phyloP scores from a whole-genome alignment of 1,140 invertebrate species.

The Zaprionus davidi region DNA sequence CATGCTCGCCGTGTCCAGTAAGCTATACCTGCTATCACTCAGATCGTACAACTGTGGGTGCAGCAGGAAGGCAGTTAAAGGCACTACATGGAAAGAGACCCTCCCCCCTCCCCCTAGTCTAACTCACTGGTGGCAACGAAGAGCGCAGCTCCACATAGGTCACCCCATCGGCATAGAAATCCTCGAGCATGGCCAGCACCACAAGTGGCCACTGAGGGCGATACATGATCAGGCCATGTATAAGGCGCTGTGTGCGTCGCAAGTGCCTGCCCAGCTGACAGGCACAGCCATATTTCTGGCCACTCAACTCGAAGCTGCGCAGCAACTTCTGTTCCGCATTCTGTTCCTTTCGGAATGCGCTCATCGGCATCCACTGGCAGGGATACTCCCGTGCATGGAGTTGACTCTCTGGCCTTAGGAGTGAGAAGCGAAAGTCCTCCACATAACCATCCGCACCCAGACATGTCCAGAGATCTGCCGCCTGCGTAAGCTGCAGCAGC shows the following conservation, averaged over 20 bases:
- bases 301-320: slow-evolving; percentile 17
- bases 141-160: slow-evolving; percentile 90
- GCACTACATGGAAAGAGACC: neutral
- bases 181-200: slow-evolving; percentile 88
- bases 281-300: slow-evolving; percentile 85
- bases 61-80: neutral
- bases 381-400: slow-evolving; percentile 34
- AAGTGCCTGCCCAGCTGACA: slow-evolving; percentile 89
- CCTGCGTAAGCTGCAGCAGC: slow-evolving; percentile 41
- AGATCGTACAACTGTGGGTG: slow-evolving; percentile 86
- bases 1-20: slow-evolving; percentile 85
- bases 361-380: slow-evolving; percentile 87
- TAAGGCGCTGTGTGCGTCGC: slow-evolving; percentile 86
- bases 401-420: slow-evolving; percentile 27
- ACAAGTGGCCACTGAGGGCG: slow-evolving; percentile 89
- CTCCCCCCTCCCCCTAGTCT: neutral
- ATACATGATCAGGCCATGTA: slow-evolving; percentile 88
- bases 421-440: slow-evolving; percentile 82
- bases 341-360: slow-evolving; percentile 81
- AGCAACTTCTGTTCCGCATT: neutral
- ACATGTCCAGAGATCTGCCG: slow-evolving; percentile 57
- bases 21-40: slow-evolving; percentile 86
- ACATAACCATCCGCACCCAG: slow-evolving; percentile 69
- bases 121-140: slow-evolving; percentile 84
- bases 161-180: slow-evolving; percentile 90